Base-by-base conservation (phyloP, 2,113 vertebrate species). In the Proteles cristata region DNA sequence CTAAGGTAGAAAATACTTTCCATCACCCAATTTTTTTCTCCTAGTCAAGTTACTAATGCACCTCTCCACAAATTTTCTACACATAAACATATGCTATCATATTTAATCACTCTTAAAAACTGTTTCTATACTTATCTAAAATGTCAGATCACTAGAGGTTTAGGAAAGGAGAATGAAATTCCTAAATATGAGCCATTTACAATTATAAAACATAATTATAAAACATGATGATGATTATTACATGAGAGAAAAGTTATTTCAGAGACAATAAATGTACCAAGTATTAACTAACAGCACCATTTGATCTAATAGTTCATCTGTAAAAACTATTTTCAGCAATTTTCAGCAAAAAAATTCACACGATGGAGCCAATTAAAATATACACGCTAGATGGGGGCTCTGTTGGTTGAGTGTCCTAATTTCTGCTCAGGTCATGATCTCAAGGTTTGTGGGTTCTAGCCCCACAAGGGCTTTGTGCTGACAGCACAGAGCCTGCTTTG, bases 121-220 rank as follows among this genome's bases (percentile, higher is more conserved):
- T 84, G 26, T 21, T 88, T 94, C 79, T 86, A 69, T 89, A 90
- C 85, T 88, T 39, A 73, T 68, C 33, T 50, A 95, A 94, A 92
- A 61, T 89, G 21, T 76, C 58, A 86, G 14, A 14, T 88, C 31
- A 86, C 43, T 39, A 43, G 5, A 96, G 19, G 45, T n/a, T 69
- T 82, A 85, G 85, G n/a, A 68, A 85, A 80, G 39, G 25, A 83
- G 31, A 90, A 82, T 35, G 26, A 82, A 93, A 53, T 68, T 92
- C 73, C 81, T 90, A 77, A 96, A 81, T 55, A 76, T 26, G 21
- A n/a, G 16, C 88, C 58, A 91, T 28, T 88, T 21, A 16, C 15
- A 88, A 73, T 76, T 88, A 71, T 68, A 14, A 88, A 79, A 79
- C 14, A 26, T 25, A 33, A 63, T 45, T 88, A 71, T 61, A 14